These are phyloP conservation scores for Zaprionus africanus DNA, from an alignment of 1,140 invertebrate genomes.

Conservation along the genomic window DNA sequence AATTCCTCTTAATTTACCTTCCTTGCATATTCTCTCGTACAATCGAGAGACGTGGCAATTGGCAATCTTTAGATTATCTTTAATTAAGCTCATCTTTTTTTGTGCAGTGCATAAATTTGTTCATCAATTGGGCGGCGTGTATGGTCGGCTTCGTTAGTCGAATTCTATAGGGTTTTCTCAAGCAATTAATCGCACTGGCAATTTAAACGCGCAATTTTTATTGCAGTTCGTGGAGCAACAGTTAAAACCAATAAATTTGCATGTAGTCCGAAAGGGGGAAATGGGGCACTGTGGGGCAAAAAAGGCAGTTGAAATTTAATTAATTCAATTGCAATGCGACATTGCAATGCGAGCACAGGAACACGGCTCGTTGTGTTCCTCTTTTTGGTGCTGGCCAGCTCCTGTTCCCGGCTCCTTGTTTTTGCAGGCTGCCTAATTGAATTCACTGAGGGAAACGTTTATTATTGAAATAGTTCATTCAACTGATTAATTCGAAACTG, in stretches of 20 bases:
- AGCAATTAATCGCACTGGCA: slow-evolving; percentile 39
- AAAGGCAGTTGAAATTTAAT: slow-evolving; percentile 30
- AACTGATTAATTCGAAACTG: slow-evolving; percentile 3
- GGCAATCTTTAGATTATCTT: not conserved
- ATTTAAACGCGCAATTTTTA: slow-evolving; percentile 26
- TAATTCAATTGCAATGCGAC: slow-evolving; percentile 43
- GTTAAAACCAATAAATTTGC: slow-evolving; percentile 40
- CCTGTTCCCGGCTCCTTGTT: not conserved
- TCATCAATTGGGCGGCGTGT: not conserved
- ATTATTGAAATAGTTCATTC: slow-evolving; percentile 19
- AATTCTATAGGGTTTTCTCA: slow-evolving; percentile 27
- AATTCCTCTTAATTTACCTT: no score
- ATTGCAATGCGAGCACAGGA: slow-evolving; percentile 11
- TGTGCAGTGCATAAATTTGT: slow-evolving; percentile 7
- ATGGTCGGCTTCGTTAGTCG: slow-evolving; percentile 25
- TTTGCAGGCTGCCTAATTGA: slow-evolving; percentile 4
- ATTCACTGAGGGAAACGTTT: not conserved
- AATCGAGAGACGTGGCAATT: not conserved
- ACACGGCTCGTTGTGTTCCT: not conserved
- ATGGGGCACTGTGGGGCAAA: not conserved
- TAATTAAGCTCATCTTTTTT: slow-evolving; percentile 1
- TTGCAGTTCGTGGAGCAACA: slow-evolving; percentile 18
- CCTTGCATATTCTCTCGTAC: not conserved
- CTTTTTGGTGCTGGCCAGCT: slow-evolving; percentile 28
- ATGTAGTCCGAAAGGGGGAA: slow-evolving; percentile 4